These are phyloP conservation scores for Drosophila subobscura DNA, from an alignment of 1,140 invertebrate species.

Conservation along the genomic window DNA sequence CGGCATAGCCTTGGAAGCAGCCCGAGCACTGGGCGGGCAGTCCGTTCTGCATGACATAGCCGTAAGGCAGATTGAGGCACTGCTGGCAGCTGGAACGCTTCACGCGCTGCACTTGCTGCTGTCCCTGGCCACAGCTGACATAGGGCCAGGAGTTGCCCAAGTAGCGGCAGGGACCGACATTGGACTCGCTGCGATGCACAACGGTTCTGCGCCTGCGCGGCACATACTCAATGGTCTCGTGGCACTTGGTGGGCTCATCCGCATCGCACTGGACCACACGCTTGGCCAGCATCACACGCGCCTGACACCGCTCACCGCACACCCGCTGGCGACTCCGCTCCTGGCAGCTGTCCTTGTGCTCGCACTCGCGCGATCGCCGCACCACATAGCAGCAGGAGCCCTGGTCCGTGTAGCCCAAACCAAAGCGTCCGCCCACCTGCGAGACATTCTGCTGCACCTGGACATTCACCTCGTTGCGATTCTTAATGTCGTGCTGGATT, in stretches of 20 bases:
- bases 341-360: slow-evolving; percentile 33
- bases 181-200: background rate
- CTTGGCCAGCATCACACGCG: slow-evolving; percentile 67
- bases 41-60: slow-evolving; percentile 45
- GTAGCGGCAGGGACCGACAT: slow-evolving; percentile 26
- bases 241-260: slow-evolving; percentile 34
- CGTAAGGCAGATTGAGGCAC: slow-evolving; percentile 51
- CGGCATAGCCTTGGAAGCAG: slow-evolving; percentile 41
- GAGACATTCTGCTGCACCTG: slow-evolving; percentile 69
- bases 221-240: slow-evolving; percentile 63
- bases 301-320: slow-evolving; percentile 64
- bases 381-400: slow-evolving; percentile 73
- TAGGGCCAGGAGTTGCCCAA: slow-evolving; percentile 49
- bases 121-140: slow-evolving; percentile 21
- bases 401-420: slow-evolving; percentile 65
- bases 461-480: slow-evolving; percentile 59
- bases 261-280: slow-evolving; percentile 52
- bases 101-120: background rate
- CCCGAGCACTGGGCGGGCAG: slow-evolving; percentile 43
- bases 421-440: slow-evolving; percentile 68
- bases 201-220: slow-evolving; percentile 35
- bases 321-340: slow-evolving; percentile 52
- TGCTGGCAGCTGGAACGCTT: slow-evolving; percentile 39
- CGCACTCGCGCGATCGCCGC: slow-evolving; percentile 36
- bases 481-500: slow-evolving; percentile 58